phyloP scores from a whole-genome alignment of 2,113 vertebrate genomes.

The Poecile atricapillus region DNA sequence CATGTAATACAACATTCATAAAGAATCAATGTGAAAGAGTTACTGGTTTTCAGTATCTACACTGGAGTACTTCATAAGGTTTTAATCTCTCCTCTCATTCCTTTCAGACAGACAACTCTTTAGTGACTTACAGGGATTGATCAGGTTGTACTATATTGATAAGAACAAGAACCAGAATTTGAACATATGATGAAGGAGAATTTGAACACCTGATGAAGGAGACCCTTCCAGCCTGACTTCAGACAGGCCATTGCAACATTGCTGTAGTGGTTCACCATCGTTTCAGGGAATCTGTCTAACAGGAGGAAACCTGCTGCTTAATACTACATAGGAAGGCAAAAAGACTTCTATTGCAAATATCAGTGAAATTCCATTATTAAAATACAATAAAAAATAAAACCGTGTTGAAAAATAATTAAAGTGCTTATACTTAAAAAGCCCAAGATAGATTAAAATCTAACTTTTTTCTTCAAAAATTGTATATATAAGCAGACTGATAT shows the following conservation, averaged over 20 bases:
- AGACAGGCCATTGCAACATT: neutral
- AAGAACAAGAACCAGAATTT: neutral
- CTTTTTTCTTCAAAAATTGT: neutral
- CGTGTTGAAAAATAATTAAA: neutral
- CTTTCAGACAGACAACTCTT: neutral
- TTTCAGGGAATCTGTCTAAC: neutral
- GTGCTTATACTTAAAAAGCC: neutral
- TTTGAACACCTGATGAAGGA: neutral
- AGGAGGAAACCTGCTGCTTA: neutral
- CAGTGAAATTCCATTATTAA: neutral
- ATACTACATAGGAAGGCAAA: neutral
- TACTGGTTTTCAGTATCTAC: neutral
- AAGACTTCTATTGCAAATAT: neutral
- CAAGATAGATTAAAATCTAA: neutral
- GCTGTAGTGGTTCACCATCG: neutral
- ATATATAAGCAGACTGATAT: neutral
- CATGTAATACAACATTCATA: neutral
- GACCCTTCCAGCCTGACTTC: neutral
- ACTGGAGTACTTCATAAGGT: neutral
- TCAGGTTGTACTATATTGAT: neutral
- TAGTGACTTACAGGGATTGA: neutral
- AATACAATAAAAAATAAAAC: neutral
- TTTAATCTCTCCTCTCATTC: neutral
- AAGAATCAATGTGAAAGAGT: neutral
- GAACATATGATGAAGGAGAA: neutral